Base-by-base conservation (phyloP, 2,888 invertebrate genomes). In the Dryocosmus kuriphilus region DNA sequence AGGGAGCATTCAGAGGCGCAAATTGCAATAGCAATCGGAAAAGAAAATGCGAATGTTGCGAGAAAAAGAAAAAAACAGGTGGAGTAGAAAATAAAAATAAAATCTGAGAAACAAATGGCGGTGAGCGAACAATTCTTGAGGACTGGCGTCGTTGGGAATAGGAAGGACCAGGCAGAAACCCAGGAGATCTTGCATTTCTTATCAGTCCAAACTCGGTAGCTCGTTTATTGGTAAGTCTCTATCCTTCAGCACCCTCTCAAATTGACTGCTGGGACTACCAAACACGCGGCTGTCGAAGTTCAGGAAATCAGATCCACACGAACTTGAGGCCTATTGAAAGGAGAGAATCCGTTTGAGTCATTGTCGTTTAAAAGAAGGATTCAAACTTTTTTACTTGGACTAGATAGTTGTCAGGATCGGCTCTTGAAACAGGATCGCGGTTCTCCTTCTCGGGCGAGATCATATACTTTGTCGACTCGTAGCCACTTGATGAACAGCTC, bases 181-280 rank as follows among this genome's bases (percentile, higher is more conserved):
- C 51, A n/a, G 2, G 57, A 19, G 24, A 41, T n/a, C 22, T 30
- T 24, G 65, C 62, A 16, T 35, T 46, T 60, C 27, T 82, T 79
- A 79, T 86, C 84, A 88, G 83, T 89, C 86, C 81, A 89, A 86
- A 81, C 87, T 88, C 55, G 88, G 86, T 8, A 88, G 83, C 74
- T 85, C 86, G 62, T 84, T 81, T 55, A 85, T 78, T 65, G 81
- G 76, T 61, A 86, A 86, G 76, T 85, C 84, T 73, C 81, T 85
- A 77, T 86, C 84, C 77, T 86, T 85, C 57, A 84, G 83, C 51
- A 74, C 76, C 73, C 86, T 85, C 67, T 88, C 86, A 75, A 81
- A 61, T 82, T 84, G 85, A 74, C 80, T 78, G 79, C 80, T 77
- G 79, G 83, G 74, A 85, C 84, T 82, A 32, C 75, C 78, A n/a